Evolutionary conservation across 2,888 invertebrate species (phyloP).

Genomic region (Gibbula magus): DNA sequence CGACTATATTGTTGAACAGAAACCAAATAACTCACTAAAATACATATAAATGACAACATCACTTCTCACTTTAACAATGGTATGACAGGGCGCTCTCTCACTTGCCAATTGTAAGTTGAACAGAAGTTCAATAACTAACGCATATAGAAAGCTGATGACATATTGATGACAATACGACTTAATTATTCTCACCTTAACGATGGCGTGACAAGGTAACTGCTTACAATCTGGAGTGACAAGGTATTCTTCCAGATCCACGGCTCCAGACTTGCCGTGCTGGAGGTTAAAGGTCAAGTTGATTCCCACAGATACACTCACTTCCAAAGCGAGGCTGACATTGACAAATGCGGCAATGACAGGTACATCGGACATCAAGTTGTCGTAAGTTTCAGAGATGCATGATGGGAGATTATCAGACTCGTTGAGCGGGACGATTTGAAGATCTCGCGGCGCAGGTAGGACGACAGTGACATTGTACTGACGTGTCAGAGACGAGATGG

Average conservation of each 20-base stretch:
- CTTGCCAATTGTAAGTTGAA: too few species aligned
- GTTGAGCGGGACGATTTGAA: slow-evolving; percentile 48
- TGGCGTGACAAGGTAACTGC: slow-evolving; percentile 37
- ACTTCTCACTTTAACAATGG: too few species aligned
- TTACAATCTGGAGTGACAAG: slow-evolving; percentile 26
- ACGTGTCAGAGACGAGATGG: slow-evolving; percentile 40
- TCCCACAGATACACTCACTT: slow-evolving; percentile 57
- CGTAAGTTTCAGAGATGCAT: slow-evolving; percentile 48
- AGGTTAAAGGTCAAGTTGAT: slow-evolving; percentile 57
- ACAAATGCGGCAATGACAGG: slow-evolving; percentile 53
- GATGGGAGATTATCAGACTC: slow-evolving; percentile 47
- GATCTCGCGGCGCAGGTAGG: slow-evolving; percentile 50
- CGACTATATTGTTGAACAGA: too few species aligned
- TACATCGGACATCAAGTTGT: slow-evolving; percentile 22
- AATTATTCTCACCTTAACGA: slow-evolving; percentile 42
- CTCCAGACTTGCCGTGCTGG: slow-evolving; percentile 31
- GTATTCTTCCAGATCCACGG: slow-evolving; percentile 24
- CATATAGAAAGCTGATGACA: too few species aligned
- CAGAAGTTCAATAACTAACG: too few species aligned
- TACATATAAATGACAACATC: too few species aligned
- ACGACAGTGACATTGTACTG: slow-evolving; percentile 48
- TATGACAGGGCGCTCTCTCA: too few species aligned
- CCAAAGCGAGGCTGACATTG: slow-evolving; percentile 45
- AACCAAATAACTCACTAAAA: too few species aligned
- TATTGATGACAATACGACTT: too few species aligned